phyloP scores from a whole-genome alignment of 2,797 vertebrate genomes.

The Dipus sagitta region DNA sequence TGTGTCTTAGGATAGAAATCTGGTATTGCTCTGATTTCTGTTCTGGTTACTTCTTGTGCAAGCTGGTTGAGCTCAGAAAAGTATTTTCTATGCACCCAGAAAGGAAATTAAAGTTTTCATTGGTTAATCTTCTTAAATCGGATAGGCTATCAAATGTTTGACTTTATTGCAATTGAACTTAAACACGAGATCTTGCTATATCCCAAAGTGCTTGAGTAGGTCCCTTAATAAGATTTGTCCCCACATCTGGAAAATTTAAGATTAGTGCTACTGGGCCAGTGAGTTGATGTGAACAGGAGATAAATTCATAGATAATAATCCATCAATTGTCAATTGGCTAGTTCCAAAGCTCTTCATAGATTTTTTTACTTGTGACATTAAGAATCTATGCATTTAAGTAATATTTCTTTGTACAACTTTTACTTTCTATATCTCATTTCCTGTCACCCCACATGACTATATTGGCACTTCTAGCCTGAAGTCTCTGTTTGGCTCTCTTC shows the following conservation, averaged over 20 bases:
- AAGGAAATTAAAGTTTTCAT: not conserved
- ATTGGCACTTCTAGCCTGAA: not conserved
- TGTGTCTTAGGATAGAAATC: not conserved
- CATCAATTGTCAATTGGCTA: not conserved
- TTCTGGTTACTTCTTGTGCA: not conserved
- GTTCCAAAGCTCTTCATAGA: not conserved
- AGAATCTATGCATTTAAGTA: not conserved
- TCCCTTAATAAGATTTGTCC: not conserved
- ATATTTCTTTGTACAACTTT: not conserved
- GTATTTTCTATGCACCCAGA: not conserved
- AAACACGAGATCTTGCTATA: not conserved
- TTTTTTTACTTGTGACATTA: not conserved
- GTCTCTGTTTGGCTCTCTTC: not conserved
- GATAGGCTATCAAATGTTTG: not conserved
- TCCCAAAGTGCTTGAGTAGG: not conserved
- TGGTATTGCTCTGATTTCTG: not conserved
- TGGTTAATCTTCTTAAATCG: slow-evolving; percentile 20
- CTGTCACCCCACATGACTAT: not conserved
- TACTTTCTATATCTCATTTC: not conserved
- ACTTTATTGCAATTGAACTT: not conserved
- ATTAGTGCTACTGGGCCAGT: not conserved
- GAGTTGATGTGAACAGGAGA: not conserved
- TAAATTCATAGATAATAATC: not conserved
- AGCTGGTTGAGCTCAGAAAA: not conserved
- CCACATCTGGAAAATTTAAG: not conserved